phyloP scores from a whole-genome alignment of 1,140 invertebrate genomes.

The Copidosoma floridanum region DNA sequence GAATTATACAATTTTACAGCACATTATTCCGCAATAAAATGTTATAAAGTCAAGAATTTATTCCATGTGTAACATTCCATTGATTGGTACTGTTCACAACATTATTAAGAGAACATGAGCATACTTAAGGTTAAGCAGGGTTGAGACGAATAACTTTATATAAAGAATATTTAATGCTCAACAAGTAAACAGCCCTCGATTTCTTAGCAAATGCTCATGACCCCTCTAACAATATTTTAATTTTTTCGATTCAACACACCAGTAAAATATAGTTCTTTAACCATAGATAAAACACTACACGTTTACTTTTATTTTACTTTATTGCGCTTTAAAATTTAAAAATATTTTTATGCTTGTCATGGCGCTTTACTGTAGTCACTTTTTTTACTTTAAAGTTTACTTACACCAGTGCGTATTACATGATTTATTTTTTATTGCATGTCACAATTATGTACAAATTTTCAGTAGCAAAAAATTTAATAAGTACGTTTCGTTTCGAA shows the following conservation, averaged over 20 bases:
- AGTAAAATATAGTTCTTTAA: slow-evolving; percentile 21
- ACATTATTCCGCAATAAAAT: slow-evolving; percentile 16
- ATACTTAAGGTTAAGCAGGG: slow-evolving; percentile 9
- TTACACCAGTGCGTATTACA: slow-evolving; percentile 1
- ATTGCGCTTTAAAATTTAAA: slow-evolving; percentile 15
- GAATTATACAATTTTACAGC: slow-evolving; percentile 21
- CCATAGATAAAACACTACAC: slow-evolving; percentile 3
- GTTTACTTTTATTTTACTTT: slow-evolving; percentile 16
- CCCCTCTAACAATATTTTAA: slow-evolving; percentile 16
- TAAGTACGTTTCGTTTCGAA: slow-evolving; percentile 22
- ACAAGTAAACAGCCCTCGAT: slow-evolving; percentile 2
- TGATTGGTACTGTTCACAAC: slow-evolving; percentile 7
- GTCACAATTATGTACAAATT: slow-evolving; percentile 23
- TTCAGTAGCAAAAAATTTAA: slow-evolving; percentile 25
- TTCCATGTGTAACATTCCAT: slow-evolving; percentile 18
- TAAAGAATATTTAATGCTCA: slow-evolving; percentile 9
- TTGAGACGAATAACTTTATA: neutral
- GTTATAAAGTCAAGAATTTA: slow-evolving; percentile 16
- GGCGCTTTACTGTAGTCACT: slow-evolving; percentile 7
- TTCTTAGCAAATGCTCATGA: slow-evolving; percentile 12
- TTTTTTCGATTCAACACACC: slow-evolving; percentile 8
- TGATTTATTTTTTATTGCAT: slow-evolving; percentile 2
- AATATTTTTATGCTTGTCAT: slow-evolving; percentile 19
- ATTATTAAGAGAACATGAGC: slow-evolving; percentile 14
- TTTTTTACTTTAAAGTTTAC: slow-evolving; percentile 4